Evolutionary conservation across 2,888 invertebrate species (phyloP), one percentile per base, ranked within the genome.

Genomic region (Pollenia angustigena): DNA sequence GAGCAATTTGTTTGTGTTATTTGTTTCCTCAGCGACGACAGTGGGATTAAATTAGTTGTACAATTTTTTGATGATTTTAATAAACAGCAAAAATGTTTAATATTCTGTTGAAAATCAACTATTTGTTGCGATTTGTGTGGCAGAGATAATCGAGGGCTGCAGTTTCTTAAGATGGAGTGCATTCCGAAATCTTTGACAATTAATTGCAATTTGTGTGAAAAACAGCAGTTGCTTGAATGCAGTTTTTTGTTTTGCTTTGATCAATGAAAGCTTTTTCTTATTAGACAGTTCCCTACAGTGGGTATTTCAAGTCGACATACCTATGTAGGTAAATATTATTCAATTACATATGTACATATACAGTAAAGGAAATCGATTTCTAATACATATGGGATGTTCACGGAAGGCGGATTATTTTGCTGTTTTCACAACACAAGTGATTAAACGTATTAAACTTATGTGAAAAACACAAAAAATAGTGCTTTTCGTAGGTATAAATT

Each of bases 31-130:
- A 23, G 1, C 40, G 11, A 14, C 14, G 58, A 56, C 14, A 40
- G 56, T 48, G 54, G 16, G 46, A 12, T 40, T 16, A 40, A 75
- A 8, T 72, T 74, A 8, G 1, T 40, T 0, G 3, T 48, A 42
- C 58, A 79, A 69, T 62, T 32, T 32, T 32, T 62, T 32, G 7
- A 44, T 50, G 60, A 52, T 44, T 66, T 74, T 52, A 60, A 23
- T 3, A 76, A 81, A 71, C 48, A 11, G 71, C 60, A 50, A 40
- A 81, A 85, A 62, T 79, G 32, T 74, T 79, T 81, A 11, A 60
- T n/a, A 76, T 75, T 83, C n/a, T 32, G 50, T n/a, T 79, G 60
- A 44, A 58, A 12, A 60, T 72, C 16, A 32, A 44, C 16, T 44
- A 46, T 32, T 58, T 74, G 42, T 56, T 18, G 69, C 11, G 23